Base-by-base conservation (phyloP, 2,113 vertebrate species). In the Thunnus thynnus region DNA sequence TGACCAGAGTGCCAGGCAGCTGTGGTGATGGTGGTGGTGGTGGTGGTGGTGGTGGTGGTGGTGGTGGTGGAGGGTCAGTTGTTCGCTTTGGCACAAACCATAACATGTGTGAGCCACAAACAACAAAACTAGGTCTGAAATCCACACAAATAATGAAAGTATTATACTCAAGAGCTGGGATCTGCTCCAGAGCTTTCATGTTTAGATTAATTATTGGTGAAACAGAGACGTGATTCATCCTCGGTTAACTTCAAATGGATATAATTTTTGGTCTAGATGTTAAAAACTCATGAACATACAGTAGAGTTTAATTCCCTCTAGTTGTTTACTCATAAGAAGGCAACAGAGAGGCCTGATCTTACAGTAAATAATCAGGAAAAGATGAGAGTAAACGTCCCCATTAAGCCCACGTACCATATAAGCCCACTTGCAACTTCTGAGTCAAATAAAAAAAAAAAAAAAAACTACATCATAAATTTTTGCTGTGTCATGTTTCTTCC, bases 1-100 rank as follows among this genome's bases (percentile, higher is more conserved):
- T 76, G 84, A 52, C 64, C 50, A 7, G 10, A 44, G 76, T 7
- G 30, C 44, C 75, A 17, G 48, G 77, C 91, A 91, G 86, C 86
- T 76, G 82, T 36, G 68, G 62, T 10, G 32, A 25, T 4, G 54
- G 16, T 10, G 32, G 41, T 4, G 54, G 16, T 0, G 46, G 50
- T 18, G 10, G 76, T 10, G 32, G 41, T 4, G 54, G 16, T 0
- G 46, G 50, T 18, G 10, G 76, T 10, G 32, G 41, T 4, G 54
- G 16, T 0, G 46, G 50, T 18, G 10, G 76, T 5, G 18, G 18
- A 47, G 27, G 14, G 17, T 62, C 47, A 11, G 54, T 44, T 48
- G 69, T 77, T 76, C 78, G 78, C 61, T 70, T 76, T 65, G 72
- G 64, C 70, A 44, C 72, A 0, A 11, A 60, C 32, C 27, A 20